These are phyloP conservation scores for Coracias cyanogaster DNA, from an alignment of 2,797 vertebrate species.

Conservation along the genomic window DNA sequence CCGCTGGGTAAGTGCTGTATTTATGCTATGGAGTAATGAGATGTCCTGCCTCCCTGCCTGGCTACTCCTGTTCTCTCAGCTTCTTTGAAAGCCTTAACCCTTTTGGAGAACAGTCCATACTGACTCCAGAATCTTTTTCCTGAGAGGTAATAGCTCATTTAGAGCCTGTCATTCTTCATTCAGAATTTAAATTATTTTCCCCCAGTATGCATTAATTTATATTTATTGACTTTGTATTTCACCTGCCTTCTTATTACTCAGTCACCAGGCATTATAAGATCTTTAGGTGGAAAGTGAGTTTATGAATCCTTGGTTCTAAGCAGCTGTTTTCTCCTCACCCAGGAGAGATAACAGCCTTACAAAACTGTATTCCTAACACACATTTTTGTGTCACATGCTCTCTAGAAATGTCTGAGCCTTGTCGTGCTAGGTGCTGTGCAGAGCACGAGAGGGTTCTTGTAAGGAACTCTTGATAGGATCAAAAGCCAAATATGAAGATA, in stretches of 20 bases:
- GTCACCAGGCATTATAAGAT: not conserved
- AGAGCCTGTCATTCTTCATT: slow-evolving; percentile 25
- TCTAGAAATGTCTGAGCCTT: not conserved
- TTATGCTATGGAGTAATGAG: not conserved
- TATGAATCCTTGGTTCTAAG: not conserved
- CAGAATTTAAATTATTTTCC: not conserved
- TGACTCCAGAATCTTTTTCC: not conserved
- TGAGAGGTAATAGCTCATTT: slow-evolving; percentile 1
- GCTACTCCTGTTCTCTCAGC: not conserved
- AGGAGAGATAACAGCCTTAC: not conserved
- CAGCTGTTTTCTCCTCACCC: not conserved
- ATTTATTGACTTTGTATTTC: slow-evolving; percentile 43
- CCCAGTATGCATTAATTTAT: slow-evolving; percentile 23
- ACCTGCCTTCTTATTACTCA: not conserved
- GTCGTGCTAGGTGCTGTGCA: not conserved
- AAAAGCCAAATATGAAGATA: not conserved
- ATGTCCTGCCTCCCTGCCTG: not conserved
- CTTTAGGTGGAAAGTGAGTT: not conserved
- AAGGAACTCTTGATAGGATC: not conserved
- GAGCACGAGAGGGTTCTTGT: accelerated
- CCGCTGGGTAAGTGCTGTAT: not conserved
- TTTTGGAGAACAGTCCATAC: not conserved
- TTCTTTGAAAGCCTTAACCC: not conserved
- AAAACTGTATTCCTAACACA: not conserved
- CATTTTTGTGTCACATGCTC: not conserved